A percentile compares a stretch with the other conserved stretches of the same genome.
Evolutionary conservation across 1,140 invertebrate genomes (phyloP).

Genomic region (Lordiphosa mommai): DNA sequence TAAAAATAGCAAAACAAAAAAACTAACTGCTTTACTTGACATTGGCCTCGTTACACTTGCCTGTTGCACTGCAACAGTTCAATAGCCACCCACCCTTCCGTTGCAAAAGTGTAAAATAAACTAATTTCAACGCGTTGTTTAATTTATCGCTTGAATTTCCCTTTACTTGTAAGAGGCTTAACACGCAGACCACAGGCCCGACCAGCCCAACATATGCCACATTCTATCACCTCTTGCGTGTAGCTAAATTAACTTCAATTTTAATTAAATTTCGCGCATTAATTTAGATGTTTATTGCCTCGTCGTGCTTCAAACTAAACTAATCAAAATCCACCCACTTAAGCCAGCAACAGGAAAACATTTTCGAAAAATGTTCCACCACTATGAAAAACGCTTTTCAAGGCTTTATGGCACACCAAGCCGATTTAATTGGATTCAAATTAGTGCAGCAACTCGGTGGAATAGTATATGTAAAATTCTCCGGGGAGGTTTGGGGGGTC

Average conservation of each 20-base stretch:
- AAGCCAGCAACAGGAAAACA: not conserved
- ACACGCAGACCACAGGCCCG: conserved; percentile 25
- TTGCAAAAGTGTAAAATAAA: not conserved
- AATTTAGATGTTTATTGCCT: conserved; percentile 28
- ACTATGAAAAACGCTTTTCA: conserved; percentile 16
- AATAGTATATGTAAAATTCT: no score
- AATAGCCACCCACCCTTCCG: no score
- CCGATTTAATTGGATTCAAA: conserved; percentile 59
- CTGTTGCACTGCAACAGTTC: not conserved
- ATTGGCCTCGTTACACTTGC: not conserved
- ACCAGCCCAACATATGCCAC: no score
- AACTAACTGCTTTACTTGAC: no score
- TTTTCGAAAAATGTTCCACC: conserved; percentile 25
- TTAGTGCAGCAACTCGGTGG: conserved; percentile 24
- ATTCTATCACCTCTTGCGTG: conserved; percentile 27
- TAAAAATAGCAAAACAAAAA: no score
- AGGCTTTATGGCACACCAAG: conserved; percentile 33
- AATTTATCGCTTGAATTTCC: conserved; percentile 25
- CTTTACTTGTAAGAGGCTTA: conserved; percentile 51
- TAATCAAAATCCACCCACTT: conserved; percentile 5
- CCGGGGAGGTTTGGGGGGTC: no score
- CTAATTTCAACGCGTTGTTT: conserved; percentile 2
- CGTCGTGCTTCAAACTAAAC: conserved; percentile 1
- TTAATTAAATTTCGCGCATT: conserved; percentile 69
- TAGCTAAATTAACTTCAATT: conserved; percentile 64